Evolutionary conservation across 2,113 vertebrate species (phyloP), one percentile per base, ranked within the genome.

Genomic region (Tetraodon nigroviridis): DNA sequence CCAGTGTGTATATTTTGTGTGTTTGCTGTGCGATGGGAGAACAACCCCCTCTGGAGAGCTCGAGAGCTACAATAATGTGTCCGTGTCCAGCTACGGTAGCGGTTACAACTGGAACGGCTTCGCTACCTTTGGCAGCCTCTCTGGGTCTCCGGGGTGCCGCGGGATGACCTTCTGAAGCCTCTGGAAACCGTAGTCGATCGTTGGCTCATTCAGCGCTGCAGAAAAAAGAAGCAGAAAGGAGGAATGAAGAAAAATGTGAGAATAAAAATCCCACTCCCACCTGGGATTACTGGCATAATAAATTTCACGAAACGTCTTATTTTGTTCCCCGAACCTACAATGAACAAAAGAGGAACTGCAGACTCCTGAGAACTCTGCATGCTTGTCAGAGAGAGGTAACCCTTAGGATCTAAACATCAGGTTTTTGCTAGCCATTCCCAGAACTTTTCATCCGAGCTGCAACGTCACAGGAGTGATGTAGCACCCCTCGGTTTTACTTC

Each of bases 131-230:
- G 96, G 95, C 85, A 98, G 82, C 83, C 94, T 91, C 78, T 98
- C 96, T 0, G 96, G 96, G 66, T 98, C 96, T 22, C 96, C 96
- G 0, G 96, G 96, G 69, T 98, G 96, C 59, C 96, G 91, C 7
- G 96, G 96, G 72, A 98, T 95, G 66, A 98, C 96, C 71, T 98
- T 98, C 65, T 98, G 96, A 81, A 98, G 91, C 68, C 96, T 92
- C 84, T 98, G 96, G 89, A 98, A 98, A 48, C 96, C 96, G 0
- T 98, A 98, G 81, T 98, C 96, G 56, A 98, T 98, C 84, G 96
- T 98, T 41, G 96, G 96, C 79, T 98, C 96, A 63, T 98, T 98
- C 89, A 98, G 80, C 47, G 96, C 96, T 98, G 89, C 64, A 82
- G 69, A 37, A 59, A 29, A 64, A 20, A 67, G 24, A 61, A 48